phyloP scores from a whole-genome alignment of 2,113 vertebrate genomes.

The Vombatus ursinus region DNA sequence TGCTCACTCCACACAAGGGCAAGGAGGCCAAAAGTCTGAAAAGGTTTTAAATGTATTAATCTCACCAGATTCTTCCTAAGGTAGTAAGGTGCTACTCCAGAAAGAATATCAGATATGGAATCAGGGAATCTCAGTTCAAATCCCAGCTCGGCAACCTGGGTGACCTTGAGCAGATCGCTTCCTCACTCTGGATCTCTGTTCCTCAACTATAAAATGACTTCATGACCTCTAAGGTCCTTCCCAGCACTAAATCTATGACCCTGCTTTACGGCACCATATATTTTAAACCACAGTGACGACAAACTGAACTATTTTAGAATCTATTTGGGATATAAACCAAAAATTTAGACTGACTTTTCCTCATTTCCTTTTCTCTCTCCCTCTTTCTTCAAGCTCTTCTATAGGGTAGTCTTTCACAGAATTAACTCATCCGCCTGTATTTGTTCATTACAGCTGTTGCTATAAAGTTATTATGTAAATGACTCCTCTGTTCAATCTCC shows the following conservation, averaged over 20 bases:
- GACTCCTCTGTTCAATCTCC: neutral
- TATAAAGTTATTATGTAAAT: conserved; percentile 34
- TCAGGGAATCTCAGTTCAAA: neutral
- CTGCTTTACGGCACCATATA: neutral
- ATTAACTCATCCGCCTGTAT: neutral
- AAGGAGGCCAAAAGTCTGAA: neutral
- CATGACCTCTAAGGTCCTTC: neutral
- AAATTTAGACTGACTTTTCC: neutral
- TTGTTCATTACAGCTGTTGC: conserved; percentile 1
- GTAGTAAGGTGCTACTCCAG: neutral
- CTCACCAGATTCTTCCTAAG: neutral
- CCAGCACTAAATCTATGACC: neutral
- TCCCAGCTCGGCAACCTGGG: neutral
- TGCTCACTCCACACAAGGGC: neutral
- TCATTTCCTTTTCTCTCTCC: neutral
- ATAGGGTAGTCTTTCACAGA: neutral
- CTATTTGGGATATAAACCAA: neutral
- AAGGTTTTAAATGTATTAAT: neutral
- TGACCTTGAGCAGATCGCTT: neutral
- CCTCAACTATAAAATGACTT: neutral
- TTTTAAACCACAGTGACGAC: conserved; percentile 11
- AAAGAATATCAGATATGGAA: neutral
- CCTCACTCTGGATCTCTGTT: neutral
- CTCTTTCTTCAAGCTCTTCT: neutral
- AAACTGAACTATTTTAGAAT: conserved; percentile 17